A percentile compares a stretch with the other conserved stretches of the same genome.
Evolutionary conservation across 1,140 invertebrate species (phyloP).

Genomic region (Grapholita molesta): DNA sequence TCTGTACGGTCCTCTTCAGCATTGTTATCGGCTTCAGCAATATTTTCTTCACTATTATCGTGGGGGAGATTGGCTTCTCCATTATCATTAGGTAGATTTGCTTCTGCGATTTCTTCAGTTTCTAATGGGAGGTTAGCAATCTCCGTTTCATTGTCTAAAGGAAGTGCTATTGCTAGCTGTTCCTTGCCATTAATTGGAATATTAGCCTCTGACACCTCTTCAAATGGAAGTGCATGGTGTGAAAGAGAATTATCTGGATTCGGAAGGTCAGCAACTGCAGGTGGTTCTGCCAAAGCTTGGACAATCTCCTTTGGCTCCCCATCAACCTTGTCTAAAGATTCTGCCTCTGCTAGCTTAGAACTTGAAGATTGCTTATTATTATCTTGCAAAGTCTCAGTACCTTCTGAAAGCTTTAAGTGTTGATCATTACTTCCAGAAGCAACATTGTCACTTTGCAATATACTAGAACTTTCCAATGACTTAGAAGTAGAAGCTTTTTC

Average conservation of each 20-base stretch:
- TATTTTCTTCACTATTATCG: slow-evolving; percentile 39
- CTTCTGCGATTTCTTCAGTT: background rate
- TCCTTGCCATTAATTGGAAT: slow-evolving; percentile 20
- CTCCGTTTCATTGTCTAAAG: background rate
- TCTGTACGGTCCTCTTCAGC: slow-evolving; percentile 40
- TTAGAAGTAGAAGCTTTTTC: background rate
- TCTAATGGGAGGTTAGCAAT: background rate
- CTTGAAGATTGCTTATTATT: background rate
- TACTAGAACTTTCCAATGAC: background rate
- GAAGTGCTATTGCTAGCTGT: slow-evolving; percentile 18
- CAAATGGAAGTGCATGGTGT: background rate
- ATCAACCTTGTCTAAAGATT: background rate
- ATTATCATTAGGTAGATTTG: background rate
- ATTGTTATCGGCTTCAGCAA: slow-evolving; percentile 48
- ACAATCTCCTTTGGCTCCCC: background rate
- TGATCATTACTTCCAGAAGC: background rate
- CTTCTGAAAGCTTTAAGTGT: background rate
- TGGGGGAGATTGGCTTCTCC: slow-evolving; percentile 28
- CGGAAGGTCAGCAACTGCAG: background rate
- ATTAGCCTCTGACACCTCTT: background rate
- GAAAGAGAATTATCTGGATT: background rate
- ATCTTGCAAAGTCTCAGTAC: background rate
- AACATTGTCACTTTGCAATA: background rate
- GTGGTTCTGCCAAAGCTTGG: background rate
- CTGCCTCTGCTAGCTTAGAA: background rate